Evolutionary conservation across 2,888 invertebrate genomes (phyloP).

Genomic region (Cryptus viduatorius): DNA sequence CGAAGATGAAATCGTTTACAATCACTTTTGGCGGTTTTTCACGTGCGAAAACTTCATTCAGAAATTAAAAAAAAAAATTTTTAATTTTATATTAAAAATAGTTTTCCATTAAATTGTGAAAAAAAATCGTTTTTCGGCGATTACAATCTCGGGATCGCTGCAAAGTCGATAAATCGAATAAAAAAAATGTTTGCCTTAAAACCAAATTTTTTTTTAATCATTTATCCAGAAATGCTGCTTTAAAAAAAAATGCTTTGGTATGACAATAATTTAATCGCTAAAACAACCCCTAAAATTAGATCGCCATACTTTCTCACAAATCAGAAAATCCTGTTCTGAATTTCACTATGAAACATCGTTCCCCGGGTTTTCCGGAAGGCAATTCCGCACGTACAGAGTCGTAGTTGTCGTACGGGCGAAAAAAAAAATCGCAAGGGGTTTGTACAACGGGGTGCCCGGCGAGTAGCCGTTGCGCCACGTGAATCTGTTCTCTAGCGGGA

Average conservation of each 20-base stretch:
- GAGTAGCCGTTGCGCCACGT: constrained; percentile 56
- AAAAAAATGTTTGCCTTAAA: too few relatives aligned
- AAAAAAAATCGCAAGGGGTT: constrained; percentile 37
- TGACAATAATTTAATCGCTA: background rate
- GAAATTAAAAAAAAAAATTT: too few relatives aligned
- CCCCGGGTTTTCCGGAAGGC: constrained; percentile 20
- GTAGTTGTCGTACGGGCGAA: background rate
- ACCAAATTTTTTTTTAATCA: too few relatives aligned
- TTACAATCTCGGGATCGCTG: too few relatives aligned
- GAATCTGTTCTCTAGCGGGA: constrained; percentile 69
- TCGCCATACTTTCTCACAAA: background rate
- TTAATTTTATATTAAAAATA: too few relatives aligned
- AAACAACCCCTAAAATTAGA: background rate
- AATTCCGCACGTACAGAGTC: constrained; percentile 25
- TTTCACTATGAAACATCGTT: background rate
- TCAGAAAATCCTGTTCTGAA: constrained; percentile 22
- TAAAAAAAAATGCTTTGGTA: background rate
- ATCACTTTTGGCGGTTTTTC: too few relatives aligned
- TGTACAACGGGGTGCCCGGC: constrained; percentile 26
- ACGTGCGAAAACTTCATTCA: too few relatives aligned
- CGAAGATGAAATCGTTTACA: too few relatives aligned
- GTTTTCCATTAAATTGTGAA: too few relatives aligned
- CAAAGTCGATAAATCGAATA: too few relatives aligned
- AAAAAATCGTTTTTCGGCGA: too few relatives aligned
- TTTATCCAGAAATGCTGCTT: too few relatives aligned